Percentiles rank a stretch among this genome's conserved stretches.
phyloP scores from a whole-genome alignment of 1,140 invertebrate species.

The Hydropsyche tenuis region DNA sequence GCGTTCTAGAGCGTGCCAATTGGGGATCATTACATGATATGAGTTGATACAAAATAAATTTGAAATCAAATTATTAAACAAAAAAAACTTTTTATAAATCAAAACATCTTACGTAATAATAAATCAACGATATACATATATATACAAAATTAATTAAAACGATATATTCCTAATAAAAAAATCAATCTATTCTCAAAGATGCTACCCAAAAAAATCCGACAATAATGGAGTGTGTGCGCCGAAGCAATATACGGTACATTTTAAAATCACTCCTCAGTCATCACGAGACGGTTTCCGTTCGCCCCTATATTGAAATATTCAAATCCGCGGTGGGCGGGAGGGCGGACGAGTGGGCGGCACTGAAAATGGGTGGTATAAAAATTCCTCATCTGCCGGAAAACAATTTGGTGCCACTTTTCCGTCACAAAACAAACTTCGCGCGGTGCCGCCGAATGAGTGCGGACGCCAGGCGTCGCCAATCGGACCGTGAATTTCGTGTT shows the following conservation, averaged over 20 bases:
- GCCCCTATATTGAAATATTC: conserved; percentile 47
- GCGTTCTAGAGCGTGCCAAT: too few relatives aligned
- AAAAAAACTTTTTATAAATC: too few relatives aligned
- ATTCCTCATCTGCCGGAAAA: conserved; percentile 45
- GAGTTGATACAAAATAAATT: too few relatives aligned
- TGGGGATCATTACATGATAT: too few relatives aligned
- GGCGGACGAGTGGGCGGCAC: background rate
- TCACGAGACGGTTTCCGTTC: background rate
- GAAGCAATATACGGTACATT: background rate
- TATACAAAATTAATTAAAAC: too few relatives aligned
- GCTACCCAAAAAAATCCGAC: background rate
- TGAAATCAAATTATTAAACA: too few relatives aligned
- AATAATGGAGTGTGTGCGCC: conserved; percentile 3
- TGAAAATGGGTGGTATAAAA: conserved; percentile 35
- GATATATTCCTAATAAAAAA: too few relatives aligned
- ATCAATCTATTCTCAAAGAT: background rate
- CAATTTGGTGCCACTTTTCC: conserved; percentile 49
- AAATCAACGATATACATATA: too few relatives aligned
- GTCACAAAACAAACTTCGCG: conserved; percentile 48
- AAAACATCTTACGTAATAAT: too few relatives aligned
- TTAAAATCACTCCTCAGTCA: conserved; percentile 27
- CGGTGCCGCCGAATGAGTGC: conserved; percentile 42
- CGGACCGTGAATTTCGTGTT: too few relatives aligned
- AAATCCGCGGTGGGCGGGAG: conserved; percentile 31
- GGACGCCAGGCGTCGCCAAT: background rate